phyloP scores from a whole-genome alignment of 2,888 invertebrate genomes.

The Idaea aversata region DNA sequence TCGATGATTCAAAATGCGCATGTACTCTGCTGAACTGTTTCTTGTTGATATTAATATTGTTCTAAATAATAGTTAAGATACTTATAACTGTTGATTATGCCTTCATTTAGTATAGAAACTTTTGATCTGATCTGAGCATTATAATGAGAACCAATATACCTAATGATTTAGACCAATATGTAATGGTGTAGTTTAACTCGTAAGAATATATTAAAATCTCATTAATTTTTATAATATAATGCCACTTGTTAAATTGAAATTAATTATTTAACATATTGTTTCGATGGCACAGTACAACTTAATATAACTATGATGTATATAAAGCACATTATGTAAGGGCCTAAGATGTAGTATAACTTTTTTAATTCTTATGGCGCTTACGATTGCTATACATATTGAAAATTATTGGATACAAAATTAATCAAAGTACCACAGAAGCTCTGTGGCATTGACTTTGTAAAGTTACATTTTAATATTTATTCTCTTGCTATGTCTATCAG shows the following conservation, averaged over 20 bases:
- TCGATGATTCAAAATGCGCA: constrained; percentile 20
- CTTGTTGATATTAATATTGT: constrained; percentile 62
- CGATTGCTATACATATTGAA: constrained; percentile 10
- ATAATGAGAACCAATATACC: constrained; percentile 34
- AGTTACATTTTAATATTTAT: constrained; percentile 26
- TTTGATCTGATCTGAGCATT: constrained; percentile 38
- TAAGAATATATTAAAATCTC: too few species aligned
- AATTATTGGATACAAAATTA: not conserved
- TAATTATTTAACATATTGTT: not conserved
- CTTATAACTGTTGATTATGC: constrained; percentile 55
- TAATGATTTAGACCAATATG: constrained; percentile 7
- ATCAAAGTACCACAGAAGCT: not conserved
- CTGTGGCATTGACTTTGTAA: constrained; percentile 8
- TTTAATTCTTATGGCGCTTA: constrained; percentile 52
- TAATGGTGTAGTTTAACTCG: not conserved
- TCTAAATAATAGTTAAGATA: constrained; percentile 42
- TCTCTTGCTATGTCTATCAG: constrained; percentile 54
- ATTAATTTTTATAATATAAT: not conserved
- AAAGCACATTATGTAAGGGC: constrained; percentile 45
- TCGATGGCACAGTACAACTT: constrained; percentile 9
- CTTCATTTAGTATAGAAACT: constrained; percentile 39
- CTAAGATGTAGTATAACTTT: constrained; percentile 51
- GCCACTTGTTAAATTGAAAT: constrained; percentile 3
- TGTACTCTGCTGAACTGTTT: constrained; percentile 36
- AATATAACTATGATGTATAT: constrained; percentile 13